Conservation (phyloP, 2,797 vertebrate species). For the Anabas testudineus region DNA sequence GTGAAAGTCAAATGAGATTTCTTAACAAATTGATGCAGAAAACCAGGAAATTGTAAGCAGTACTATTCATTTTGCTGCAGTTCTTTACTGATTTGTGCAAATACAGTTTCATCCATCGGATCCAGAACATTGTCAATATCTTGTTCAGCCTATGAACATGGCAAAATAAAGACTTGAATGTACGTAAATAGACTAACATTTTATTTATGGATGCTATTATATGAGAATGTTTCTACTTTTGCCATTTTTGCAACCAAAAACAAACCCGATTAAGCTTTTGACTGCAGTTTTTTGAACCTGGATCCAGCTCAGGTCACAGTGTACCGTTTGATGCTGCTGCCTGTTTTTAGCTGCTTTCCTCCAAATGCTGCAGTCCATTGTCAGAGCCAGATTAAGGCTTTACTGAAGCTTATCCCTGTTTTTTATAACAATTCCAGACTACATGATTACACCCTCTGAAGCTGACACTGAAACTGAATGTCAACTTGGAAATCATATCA, state of each 20-base stretch:
- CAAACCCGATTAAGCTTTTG: not conserved
- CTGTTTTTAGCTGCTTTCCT: constrained; percentile 31
- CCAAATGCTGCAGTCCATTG: constrained; percentile 37
- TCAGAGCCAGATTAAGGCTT: constrained; percentile 51
- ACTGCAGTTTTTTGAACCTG: constrained; percentile 8
- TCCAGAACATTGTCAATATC: not conserved
- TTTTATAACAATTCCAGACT: constrained; percentile 54
- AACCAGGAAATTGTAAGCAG: no score
- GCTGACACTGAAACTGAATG: constrained; percentile 18
- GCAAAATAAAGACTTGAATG: no score
- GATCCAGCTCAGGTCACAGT: constrained; percentile 21
- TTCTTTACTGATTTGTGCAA: no score
- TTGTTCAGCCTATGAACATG: no score
- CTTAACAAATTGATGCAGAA: no score
- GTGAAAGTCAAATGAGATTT: no score
- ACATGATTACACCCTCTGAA: constrained; percentile 29
- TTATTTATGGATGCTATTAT: no score
- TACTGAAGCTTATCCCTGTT: constrained; percentile 55
- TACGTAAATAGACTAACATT: no score
- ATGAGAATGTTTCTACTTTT: no score
- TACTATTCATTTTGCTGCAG: no score
- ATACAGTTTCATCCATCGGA: not conserved
- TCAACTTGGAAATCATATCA: constrained; percentile 18
- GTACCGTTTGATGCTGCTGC: constrained; percentile 31
- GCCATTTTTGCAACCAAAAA: not conserved